Conservation (phyloP, 1,140 invertebrate genomes). For the Globodera rostochiensis region DNA sequence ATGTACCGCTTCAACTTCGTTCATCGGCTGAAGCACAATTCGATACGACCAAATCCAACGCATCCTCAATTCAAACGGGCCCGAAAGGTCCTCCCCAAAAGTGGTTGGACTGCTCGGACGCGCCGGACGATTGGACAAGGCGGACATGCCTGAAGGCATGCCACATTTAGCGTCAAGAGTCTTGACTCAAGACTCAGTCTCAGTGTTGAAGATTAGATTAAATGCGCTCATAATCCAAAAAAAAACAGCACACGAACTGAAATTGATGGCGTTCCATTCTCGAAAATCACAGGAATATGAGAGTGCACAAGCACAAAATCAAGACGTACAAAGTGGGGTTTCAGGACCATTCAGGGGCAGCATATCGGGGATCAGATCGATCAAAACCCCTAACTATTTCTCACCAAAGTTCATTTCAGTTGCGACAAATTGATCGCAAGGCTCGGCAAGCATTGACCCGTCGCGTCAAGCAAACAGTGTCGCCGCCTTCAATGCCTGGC, state of each 20-base stretch:
- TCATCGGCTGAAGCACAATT: background rate
- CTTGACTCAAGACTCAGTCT: background rate
- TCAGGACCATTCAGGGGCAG: too few species aligned
- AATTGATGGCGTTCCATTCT: too few species aligned
- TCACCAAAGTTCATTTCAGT: conserved; percentile 27
- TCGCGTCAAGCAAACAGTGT: conserved; percentile 35
- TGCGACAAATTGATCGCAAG: conserved; percentile 52
- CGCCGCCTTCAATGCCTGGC: conserved; percentile 50
- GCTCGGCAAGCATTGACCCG: conserved; percentile 32
- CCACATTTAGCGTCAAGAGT: background rate
- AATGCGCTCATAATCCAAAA: too few species aligned
- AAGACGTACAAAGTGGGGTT: too few species aligned
- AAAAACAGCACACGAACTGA: too few species aligned
- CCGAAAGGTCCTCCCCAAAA: background rate
- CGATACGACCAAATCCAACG: background rate
- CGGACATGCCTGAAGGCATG: background rate
- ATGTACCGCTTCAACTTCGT: background rate
- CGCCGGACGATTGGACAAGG: background rate
- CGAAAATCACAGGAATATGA: too few species aligned
- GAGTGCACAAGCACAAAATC: too few species aligned
- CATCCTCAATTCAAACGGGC: background rate
- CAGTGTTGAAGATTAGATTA: background rate
- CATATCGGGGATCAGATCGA: too few species aligned
- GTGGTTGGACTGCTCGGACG: background rate
- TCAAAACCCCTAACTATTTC: background rate